phyloP scores from a whole-genome alignment of 2,797 vertebrate species.

The Danio jaintianensis region DNA sequence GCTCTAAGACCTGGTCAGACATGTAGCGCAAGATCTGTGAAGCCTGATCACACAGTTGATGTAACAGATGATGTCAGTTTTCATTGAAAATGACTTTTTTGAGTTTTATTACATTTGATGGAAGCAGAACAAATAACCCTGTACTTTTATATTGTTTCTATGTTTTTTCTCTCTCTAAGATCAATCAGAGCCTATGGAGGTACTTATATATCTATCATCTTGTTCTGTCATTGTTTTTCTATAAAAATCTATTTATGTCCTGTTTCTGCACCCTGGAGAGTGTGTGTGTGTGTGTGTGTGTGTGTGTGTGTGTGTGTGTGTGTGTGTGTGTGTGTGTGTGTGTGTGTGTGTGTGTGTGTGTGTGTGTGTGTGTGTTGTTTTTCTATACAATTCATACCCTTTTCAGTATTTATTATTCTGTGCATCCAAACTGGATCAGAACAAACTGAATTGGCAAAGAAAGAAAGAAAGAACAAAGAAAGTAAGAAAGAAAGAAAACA shows the following conservation, averaged over 20 bases:
- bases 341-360: no score
- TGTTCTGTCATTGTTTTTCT: background rate
- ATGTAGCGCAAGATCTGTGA: constrained; percentile 17
- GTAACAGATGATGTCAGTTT: constrained; percentile 17
- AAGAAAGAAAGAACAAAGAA: no score
- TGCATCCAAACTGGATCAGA: background rate
- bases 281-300: no score
- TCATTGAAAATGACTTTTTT: constrained; percentile 18
- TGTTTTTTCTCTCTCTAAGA: background rate
- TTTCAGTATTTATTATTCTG: background rate
- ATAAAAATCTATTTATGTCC: background rate
- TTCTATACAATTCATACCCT: background rate
- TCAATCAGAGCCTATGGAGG: background rate
- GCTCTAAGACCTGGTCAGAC: background rate
- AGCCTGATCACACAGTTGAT: background rate
- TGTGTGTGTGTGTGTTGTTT: no score
- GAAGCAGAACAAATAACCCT: constrained; percentile 1
- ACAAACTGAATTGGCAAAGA: background rate
- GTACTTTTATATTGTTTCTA: background rate
- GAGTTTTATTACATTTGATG: constrained; percentile 20
- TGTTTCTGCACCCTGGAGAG: background rate
- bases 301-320: no score
- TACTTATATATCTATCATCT: background rate
- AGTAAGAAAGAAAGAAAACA: no score
- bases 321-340: no score